Evolutionary conservation across 2,888 invertebrate species (phyloP).

Genomic region (Horisme vitalbata): DNA sequence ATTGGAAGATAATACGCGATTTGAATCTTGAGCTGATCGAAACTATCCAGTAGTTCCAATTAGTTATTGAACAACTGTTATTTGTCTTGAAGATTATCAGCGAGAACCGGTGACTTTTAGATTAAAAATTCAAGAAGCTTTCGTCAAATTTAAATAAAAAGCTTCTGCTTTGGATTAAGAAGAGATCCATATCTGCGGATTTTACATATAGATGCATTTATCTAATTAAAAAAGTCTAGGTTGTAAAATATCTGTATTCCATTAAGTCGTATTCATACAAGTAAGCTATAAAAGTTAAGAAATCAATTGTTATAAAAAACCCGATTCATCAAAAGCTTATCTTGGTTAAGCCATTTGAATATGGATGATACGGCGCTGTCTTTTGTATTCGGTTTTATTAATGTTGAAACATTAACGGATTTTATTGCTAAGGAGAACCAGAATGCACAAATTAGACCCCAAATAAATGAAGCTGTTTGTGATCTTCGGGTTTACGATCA

Average conservation of each 20-base stretch:
- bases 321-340: slow-evolving; percentile 50
- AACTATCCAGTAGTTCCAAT: slow-evolving; percentile 17
- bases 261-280: slow-evolving; percentile 35
- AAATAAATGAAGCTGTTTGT: slow-evolving; percentile 61
- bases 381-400: slow-evolving; percentile 67
- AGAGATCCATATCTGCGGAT: not conserved
- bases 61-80: slow-evolving; percentile 18
- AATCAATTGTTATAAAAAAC: slow-evolving; percentile 53
- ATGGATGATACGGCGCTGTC: slow-evolving; percentile 40
- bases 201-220: too few relatives aligned
- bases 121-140: not conserved
- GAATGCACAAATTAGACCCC: slow-evolving; percentile 67
- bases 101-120: not conserved
- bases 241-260: slow-evolving; percentile 21
- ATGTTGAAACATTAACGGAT: slow-evolving; percentile 69
- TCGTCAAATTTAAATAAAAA: not conserved
- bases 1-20: slow-evolving; percentile 24
- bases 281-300: slow-evolving; percentile 46
- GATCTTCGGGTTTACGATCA: slow-evolving; percentile 52
- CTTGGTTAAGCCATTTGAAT: slow-evolving; percentile 60
- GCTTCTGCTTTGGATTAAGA: not conserved
- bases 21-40: slow-evolving; percentile 12
- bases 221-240: not conserved
- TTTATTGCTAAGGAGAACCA: slow-evolving; percentile 62
- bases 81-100: slow-evolving; percentile 17